Percentiles rank a stretch among this genome's conserved stretches.
Evolutionary conservation across 53 echinoderm and acorn worm species (phyloP).

Genomic region (Mesocentrotus franciscanus): DNA sequence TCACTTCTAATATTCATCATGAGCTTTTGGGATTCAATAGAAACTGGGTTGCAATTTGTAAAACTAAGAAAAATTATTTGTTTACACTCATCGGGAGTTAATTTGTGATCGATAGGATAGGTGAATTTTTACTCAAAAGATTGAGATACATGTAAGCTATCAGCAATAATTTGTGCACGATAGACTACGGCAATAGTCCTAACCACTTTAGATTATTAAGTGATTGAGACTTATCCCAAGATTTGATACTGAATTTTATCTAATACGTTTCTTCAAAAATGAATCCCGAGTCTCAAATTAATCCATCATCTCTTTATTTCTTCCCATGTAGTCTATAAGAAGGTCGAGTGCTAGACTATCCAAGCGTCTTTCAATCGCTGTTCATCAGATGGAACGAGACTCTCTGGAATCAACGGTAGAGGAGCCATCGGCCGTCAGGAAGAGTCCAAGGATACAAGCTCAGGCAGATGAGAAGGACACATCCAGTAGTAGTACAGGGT

Average conservation of each 20-base stretch:
- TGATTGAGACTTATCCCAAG: background rate
- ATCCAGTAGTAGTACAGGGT: background rate
- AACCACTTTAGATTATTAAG: no score
- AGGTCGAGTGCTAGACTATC: conserved; percentile 12
- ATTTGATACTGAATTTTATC: background rate
- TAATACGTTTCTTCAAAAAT: background rate
- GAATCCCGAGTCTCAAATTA: background rate
- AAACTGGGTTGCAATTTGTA: no score
- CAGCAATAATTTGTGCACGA: no score
- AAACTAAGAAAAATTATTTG: no score
- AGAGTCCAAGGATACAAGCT: background rate
- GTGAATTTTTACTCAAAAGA: background rate
- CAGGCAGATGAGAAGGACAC: background rate
- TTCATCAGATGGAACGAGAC: conserved; percentile 45
- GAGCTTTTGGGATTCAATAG: no score
- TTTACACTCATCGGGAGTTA: background rate
- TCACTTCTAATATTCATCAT: no score
- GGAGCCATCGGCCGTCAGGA: background rate
- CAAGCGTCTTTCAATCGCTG: conserved; percentile 44
- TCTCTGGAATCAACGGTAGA: background rate
- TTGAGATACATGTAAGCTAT: no score
- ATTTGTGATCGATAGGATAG: background rate
- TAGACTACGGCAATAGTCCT: no score
- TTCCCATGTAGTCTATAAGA: background rate
- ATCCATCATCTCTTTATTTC: background rate